Percentiles rank a stretch among this genome's conserved stretches.
These are phyloP conservation scores for Tetramorium simillimum DNA, from an alignment of 1,140 invertebrate genomes.

Conservation along the genomic window DNA sequence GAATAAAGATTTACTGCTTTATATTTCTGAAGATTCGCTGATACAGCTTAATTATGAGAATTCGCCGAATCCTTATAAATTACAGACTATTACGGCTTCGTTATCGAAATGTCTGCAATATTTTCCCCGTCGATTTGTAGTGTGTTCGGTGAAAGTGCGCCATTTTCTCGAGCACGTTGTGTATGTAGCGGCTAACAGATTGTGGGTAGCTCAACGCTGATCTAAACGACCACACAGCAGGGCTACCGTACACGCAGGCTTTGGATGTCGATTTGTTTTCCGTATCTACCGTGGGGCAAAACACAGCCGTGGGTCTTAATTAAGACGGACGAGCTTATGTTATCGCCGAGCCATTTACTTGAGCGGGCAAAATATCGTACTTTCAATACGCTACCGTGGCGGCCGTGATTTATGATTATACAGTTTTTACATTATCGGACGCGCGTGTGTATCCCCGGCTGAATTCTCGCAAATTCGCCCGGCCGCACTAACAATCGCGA, in stretches of 20 bases:
- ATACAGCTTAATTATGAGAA: background rate
- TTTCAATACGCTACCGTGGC: slow-evolving; percentile 43
- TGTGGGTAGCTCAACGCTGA: slow-evolving; percentile 48
- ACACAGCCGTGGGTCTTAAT: slow-evolving; percentile 45
- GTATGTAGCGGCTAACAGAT: slow-evolving; percentile 25
- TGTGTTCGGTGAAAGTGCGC: background rate
- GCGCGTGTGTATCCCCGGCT: background rate
- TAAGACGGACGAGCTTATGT: slow-evolving; percentile 58
- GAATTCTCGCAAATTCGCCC: slow-evolving; percentile 27
- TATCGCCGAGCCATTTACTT: slow-evolving; percentile 57
- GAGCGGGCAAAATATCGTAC: slow-evolving; percentile 55
- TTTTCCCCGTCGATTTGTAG: background rate
- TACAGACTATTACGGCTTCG: background rate
- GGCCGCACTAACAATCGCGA: slow-evolving; percentile 44
- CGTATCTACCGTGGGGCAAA: slow-evolving; percentile 49
- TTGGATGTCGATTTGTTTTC: slow-evolving; percentile 59
- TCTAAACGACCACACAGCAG: slow-evolving; percentile 39
- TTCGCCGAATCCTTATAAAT: background rate
- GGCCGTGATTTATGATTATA: slow-evolving; percentile 62
- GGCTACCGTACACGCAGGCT: slow-evolving; percentile 24
- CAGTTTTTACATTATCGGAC: slow-evolving; percentile 55
- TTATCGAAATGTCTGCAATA: background rate
- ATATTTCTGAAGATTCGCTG: background rate
- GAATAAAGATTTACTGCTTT: background rate
- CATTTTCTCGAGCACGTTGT: slow-evolving; percentile 14